Evolutionary conservation across 1,140 invertebrate species (phyloP).

Genomic region (Agraylea sexmaculata): DNA sequence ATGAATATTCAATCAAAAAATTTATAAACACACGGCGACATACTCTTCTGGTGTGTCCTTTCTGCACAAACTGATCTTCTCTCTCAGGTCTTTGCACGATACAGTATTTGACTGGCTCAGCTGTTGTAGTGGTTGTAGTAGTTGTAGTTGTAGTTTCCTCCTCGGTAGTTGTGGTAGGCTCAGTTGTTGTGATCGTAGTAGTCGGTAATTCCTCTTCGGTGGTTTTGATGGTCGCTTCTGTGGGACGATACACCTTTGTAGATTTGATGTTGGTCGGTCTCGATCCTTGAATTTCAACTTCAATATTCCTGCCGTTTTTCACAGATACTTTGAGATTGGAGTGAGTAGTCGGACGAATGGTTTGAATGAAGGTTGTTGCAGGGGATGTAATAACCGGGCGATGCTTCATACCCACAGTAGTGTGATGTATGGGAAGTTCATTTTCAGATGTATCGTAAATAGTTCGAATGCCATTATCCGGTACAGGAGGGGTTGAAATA

Average conservation of each 20-base stretch:
- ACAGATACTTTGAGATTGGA: slow-evolving; percentile 21
- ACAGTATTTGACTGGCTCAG: slow-evolving; percentile 66
- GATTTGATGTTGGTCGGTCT: slow-evolving; percentile 32
- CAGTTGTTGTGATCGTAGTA: slow-evolving; percentile 39
- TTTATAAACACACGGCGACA: slow-evolving; percentile 28
- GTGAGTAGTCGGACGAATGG: slow-evolving; percentile 35
- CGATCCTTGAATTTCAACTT: slow-evolving; percentile 28
- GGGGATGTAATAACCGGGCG: slow-evolving; percentile 30
- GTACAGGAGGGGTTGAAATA: slow-evolving; percentile 29
- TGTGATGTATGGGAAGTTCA: slow-evolving; percentile 26
- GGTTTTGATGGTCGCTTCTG: slow-evolving; percentile 39
- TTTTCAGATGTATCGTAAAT: slow-evolving; percentile 34
- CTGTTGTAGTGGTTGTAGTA: slow-evolving; percentile 51
- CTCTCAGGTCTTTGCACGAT: slow-evolving; percentile 66
- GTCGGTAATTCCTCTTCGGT: slow-evolving; percentile 41
- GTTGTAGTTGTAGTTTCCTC: slow-evolving; percentile 39
- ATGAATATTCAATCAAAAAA: slow-evolving; percentile 1
- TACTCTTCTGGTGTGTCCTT: slow-evolving; percentile 61
- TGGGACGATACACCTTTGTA: slow-evolving; percentile 32
- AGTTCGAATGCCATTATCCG: slow-evolving; percentile 38
- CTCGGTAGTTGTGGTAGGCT: slow-evolving; percentile 34
- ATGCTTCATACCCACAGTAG: slow-evolving; percentile 29
- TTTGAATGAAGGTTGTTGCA: slow-evolving; percentile 31
- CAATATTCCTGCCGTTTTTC: slow-evolving; percentile 18
- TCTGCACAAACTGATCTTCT: slow-evolving; percentile 58